Conservation (phyloP, 2,113 vertebrate genomes). For the Regulus satrapa region DNA sequence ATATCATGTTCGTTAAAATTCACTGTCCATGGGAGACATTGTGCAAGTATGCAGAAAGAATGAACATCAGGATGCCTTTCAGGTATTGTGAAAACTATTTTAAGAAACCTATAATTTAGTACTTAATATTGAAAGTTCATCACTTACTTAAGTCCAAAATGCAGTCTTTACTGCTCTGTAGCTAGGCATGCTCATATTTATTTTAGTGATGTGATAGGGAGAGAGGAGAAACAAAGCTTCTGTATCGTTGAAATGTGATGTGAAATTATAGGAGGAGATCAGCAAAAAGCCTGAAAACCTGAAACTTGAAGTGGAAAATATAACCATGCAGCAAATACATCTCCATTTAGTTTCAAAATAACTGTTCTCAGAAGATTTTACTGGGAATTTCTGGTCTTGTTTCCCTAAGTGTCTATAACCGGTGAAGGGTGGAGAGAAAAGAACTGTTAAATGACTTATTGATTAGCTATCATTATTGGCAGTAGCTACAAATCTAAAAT, state of each 20-base stretch:
- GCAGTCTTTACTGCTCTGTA: neutral
- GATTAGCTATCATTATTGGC: neutral
- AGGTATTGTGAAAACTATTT: constrained; percentile 76
- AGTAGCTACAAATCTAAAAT: neutral
- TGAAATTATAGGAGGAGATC: neutral
- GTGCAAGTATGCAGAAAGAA: constrained; percentile 97
- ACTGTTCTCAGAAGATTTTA: neutral
- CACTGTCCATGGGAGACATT: constrained; percentile 94
- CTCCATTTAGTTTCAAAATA: neutral
- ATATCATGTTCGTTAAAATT: constrained; percentile 98
- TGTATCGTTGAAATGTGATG: neutral
- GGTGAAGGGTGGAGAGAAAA: neutral
- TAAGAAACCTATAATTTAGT: neutral
- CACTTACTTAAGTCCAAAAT: neutral
- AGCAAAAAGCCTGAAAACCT: neutral
- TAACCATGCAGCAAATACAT: neutral
- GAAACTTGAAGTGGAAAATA: neutral
- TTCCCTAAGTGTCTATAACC: neutral
- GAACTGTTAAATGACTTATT: neutral
- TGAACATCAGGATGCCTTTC: constrained; percentile 99
- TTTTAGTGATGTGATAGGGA: neutral
- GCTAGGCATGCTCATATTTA: neutral
- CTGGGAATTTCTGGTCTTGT: neutral
- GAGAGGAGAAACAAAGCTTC: neutral
- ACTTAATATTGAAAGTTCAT: neutral